Evolutionary conservation across 2,797 vertebrate genomes (phyloP), one percentile per base, ranked within the genome.

Genomic region (Mus minutoides): DNA sequence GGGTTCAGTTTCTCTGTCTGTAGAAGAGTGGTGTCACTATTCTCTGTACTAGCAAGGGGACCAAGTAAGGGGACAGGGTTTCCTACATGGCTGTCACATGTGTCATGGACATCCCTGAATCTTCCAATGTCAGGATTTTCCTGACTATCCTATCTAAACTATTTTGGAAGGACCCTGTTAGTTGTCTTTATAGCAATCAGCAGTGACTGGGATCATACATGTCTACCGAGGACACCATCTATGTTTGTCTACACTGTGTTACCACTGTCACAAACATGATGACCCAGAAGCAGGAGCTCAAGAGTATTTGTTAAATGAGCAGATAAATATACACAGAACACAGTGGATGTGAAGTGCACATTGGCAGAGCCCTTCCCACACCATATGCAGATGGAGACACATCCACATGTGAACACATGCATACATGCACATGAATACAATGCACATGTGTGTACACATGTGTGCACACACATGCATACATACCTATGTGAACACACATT

Each of bases 251-350:
- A 73, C 26, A 34, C 6, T n/a, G 14, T 46, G 26, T 21, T 4
- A 26, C 29, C 10, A 64, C 10, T 60, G 58, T n/a, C 26, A 88
- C 62, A 37, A 54, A 62, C 34, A 49, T 56, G 31, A 24, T 86
- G 75, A 21, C 52, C 37, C 0, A 8, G 26, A 62, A 62, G 83
- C 12, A 58, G 37, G 56, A 69, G 37, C 87, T 83, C 49, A 56
- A 80, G 82, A 94, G 37, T 62, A 52, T 62, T 83, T 93, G 90
- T 31, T 75, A 83, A 62, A 40, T 58, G 54, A 88, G 77, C 43
- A 80, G 56, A 76, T 76, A 75, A 69, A 67, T 87, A 54, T 14
- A 19, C 49, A 64, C 58, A 17, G 83, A 84, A 62, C 56, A 40
- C 29, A 5, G 14, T 24, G 69, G 54, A 14, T 13, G 1, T 60